Percentiles rank a stretch among this genome's conserved stretches.
Evolutionary conservation across 2,113 vertebrate genomes (phyloP).

Genomic region (Columbina picui): DNA sequence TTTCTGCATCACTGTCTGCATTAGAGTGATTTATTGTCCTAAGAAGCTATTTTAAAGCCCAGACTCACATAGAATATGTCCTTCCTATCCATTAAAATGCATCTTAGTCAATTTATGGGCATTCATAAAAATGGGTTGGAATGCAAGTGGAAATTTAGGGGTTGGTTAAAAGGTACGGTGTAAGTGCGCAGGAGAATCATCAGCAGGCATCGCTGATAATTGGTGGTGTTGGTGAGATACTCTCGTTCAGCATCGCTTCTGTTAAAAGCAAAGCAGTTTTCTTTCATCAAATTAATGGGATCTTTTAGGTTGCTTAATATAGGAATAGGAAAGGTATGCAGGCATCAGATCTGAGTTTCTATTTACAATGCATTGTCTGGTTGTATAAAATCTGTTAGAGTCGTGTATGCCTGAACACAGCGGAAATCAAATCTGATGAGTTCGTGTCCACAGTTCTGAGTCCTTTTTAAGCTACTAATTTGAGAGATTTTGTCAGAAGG

Average conservation of each 20-base stretch:
- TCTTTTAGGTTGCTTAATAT: neutral
- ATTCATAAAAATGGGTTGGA: fast-evolving
- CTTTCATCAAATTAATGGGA: no score
- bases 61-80: neutral
- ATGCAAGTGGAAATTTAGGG: neutral
- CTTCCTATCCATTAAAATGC: neutral
- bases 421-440: fast-evolving
- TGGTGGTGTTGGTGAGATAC: neutral
- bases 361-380: neutral
- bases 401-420: neutral
- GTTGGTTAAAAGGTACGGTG: neutral
- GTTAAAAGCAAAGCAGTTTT: neutral
- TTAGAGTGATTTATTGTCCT: neutral
- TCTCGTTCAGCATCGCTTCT: neutral
- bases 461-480: neutral
- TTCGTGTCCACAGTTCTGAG: neutral
- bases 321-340: neutral
- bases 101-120: no score
- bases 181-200: no score
- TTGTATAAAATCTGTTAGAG: neutral
- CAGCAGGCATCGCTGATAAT: no score
- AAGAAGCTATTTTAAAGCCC: neutral
- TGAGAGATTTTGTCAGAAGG: neutral
- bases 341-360: neutral
- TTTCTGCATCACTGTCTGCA: neutral